Evolutionary conservation across 2,888 invertebrate species (phyloP).

Genomic region (Dryococelus australis): DNA sequence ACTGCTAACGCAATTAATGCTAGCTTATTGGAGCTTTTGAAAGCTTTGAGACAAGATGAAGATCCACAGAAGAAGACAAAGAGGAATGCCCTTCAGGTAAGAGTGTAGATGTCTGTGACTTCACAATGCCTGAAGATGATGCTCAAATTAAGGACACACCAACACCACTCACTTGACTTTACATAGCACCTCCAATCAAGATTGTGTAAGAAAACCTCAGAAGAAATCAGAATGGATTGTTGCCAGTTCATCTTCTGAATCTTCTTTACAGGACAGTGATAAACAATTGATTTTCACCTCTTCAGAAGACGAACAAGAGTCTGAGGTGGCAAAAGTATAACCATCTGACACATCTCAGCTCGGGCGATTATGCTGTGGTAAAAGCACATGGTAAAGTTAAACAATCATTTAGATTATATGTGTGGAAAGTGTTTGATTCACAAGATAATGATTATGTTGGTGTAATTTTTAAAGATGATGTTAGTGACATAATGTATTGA

Average conservation of each 20-base stretch:
- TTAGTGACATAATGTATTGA: background rate
- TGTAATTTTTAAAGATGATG: background rate
- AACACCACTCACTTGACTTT: no score
- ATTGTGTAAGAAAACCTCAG: no score
- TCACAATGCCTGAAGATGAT: no score
- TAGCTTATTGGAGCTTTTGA: no score
- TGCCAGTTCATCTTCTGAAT: no score
- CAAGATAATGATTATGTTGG: background rate
- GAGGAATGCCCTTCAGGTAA: background rate
- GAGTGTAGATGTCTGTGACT: no score
- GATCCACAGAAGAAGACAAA: background rate
- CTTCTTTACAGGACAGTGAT: no score
- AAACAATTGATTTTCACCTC: background rate
- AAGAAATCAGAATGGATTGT: no score
- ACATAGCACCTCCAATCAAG: no score
- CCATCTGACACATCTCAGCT: background rate
- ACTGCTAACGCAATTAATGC: no score
- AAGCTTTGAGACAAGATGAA: background rate
- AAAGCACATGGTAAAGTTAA: background rate
- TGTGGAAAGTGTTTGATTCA: background rate
- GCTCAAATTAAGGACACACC: no score
- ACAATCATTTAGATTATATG: background rate
- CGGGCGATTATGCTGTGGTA: background rate
- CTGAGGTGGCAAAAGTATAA: background rate
- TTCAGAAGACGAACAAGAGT: background rate